Conservation (phyloP, 64 coral and sea anemone genomes). For the Dendronephthya gigantea region DNA sequence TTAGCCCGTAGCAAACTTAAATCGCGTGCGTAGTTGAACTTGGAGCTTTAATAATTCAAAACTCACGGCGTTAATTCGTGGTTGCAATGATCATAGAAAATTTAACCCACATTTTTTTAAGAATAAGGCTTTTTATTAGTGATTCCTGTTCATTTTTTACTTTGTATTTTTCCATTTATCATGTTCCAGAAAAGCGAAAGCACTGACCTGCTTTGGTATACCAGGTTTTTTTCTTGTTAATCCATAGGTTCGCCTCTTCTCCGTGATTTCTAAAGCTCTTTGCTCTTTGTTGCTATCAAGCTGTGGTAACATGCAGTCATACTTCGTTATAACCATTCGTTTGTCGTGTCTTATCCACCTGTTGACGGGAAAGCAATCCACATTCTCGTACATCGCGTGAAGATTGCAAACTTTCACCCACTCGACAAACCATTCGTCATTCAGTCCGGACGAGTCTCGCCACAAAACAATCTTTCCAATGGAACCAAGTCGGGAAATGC, state of each 20-base stretch:
- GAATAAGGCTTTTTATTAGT: too few relatives aligned
- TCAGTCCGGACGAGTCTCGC: slow-evolving; percentile 73
- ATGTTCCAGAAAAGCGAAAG: background rate
- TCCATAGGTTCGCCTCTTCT: slow-evolving; percentile 62
- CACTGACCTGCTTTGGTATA: slow-evolving; percentile 76
- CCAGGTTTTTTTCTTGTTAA: slow-evolving; percentile 72
- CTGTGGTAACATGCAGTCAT: slow-evolving; percentile 79
- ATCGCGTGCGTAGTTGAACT: too few relatives aligned
- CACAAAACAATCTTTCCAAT: slow-evolving; percentile 79
- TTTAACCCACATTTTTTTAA: too few relatives aligned
- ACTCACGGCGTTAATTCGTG: too few relatives aligned
- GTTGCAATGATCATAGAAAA: too few relatives aligned
- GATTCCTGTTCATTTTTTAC: background rate
- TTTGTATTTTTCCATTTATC: background rate
- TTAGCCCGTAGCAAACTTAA: too few relatives aligned
- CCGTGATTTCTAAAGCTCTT: slow-evolving; percentile 58
- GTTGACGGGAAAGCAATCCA: slow-evolving; percentile 62
- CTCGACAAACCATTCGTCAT: slow-evolving; percentile 86
- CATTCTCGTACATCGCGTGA: background rate
- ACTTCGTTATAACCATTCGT: slow-evolving; percentile 56
- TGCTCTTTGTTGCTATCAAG: slow-evolving; percentile 68
- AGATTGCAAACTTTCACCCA: slow-evolving; percentile 76
- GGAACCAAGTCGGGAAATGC: slow-evolving; percentile 52
- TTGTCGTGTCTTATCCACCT: slow-evolving; percentile 78
- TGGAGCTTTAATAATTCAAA: too few relatives aligned